Base-by-base conservation (phyloP, 2,888 invertebrate genomes). In the Harpalus rufipes region DNA sequence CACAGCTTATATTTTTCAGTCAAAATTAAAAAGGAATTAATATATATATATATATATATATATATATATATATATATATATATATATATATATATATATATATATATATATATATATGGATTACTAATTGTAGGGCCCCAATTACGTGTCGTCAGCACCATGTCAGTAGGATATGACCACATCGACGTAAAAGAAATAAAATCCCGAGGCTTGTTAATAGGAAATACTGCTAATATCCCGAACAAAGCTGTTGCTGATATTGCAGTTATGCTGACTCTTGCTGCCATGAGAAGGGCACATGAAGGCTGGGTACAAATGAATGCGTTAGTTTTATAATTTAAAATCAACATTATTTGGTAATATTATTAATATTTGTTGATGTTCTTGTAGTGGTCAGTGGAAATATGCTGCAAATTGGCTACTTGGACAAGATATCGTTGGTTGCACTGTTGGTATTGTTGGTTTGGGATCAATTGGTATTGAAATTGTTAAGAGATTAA, bases 151-250 rank as follows among this genome's bases (percentile, higher is more conserved):
- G 92, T 98, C 3, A 94, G 95, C 0, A 95, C 97, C 0, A 95
- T 96, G 95, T 96, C 97, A 0, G 97, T 97, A 0, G 98, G 98
- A 8, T 93, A 94, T 86, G 97, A 98, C 89, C 96, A 96, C 87
- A 93, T 98, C 14, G 96, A 97, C 89, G 87, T 96, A 0, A 90
- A 91, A 0, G 96, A 95, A 89, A 91, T 97, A 51, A 94, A 94
- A 89, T 92, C 92, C 83, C 93, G 95, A 61, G 94, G 94, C 2
- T 94, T 98, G 76, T 92, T 93, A n/a, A 91, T 98, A 0, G 97
- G 97, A 0, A 95, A 96, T 88, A 96, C 97, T 0, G 96, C 97
- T 0, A 92, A 92, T 21, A 96, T 97, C 0, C 90, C 97, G 12
- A 94, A 95, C 80, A 92, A 93, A 85, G 95, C 97, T 0, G 96